Base-by-base conservation (phyloP, 2,888 invertebrate species). In the Drosophila tripunctata region DNA sequence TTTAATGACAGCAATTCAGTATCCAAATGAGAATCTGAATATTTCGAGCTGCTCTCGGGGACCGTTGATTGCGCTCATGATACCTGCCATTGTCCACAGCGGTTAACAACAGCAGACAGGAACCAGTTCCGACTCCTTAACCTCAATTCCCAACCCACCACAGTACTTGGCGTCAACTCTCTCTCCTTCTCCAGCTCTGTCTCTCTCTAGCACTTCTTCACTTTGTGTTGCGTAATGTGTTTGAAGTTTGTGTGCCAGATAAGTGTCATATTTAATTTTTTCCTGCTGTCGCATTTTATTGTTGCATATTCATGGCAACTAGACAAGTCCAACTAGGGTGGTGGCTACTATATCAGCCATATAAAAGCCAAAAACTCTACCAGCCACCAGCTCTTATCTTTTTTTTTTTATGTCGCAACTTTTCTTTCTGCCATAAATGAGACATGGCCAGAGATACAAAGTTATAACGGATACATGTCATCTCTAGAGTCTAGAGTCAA, bases 1-100 rank as follows among this genome's bases (percentile, higher is more conserved):
- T 87, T 87, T 81, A 87, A 87, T 85, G 85, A 76, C 85, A 77
- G 87, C 87, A 78, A 87, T 85, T 85, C 87, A 87, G n/a, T n/a
- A n/a, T n/a, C n/a, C n/a, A n/a, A n/a, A n/a, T n/a, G n/a, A n/a
- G n/a, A n/a, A n/a, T n/a, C n/a, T n/a, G 56, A 84, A 69, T 78
- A 51, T 61, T 70, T 61, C 43, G 40, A 48, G 40, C 50, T 50
- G 51, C 61, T 31, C 45, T 24, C 22, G 68, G 61, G n/a, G 52
- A 43, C 56, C 67, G 57, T 70, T 85, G 80, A 80, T 80, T 76
- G 85, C 58, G 71, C 79, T 51, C 57, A 41, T 63, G 85, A 85
- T 80, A 80, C 77, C 75, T 61, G 79, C 30, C 77, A 85, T 85
- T 85, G 79, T 82, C 64, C 78, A 78, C 43, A 33, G 21, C 15